Evolutionary conservation across 2,888 invertebrate species (phyloP), one percentile per base, ranked within the genome.

Genomic region (Melinopterus prodromus): DNA sequence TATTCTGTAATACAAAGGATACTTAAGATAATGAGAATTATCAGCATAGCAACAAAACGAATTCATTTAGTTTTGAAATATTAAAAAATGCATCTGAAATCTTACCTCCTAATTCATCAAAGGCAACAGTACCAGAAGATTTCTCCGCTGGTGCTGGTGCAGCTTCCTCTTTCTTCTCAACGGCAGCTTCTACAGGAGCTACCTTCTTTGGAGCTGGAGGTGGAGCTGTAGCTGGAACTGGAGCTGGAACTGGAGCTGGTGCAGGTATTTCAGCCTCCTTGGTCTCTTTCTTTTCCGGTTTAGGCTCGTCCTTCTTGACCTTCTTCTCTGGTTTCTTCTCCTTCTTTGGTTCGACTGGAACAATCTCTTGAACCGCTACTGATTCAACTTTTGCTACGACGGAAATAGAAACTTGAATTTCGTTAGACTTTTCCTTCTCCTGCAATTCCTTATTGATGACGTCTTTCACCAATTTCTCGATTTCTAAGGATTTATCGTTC

Each of bases 21-120:
- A 26, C 26, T 26, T 26, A 26, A 26, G 26, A 26, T 26, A 26
- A 26, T 26, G 26, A 26, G 7, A 53, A 53, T 12, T 9, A 53
- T 53, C 53, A 53, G 53, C 53, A 53, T 53, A 53, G 53, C 12
- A 53, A 53, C 53, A 53, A 53, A 53, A 53, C 12, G 0, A 53
- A 53, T 9, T 1, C 12, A 53, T 4, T 53, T n/a, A n/a, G 12
- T 53, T 53, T 53, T 53, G 12, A 53, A 53, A 53, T 53, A 53
- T 53, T 12, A 35, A 72, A 72, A 72, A 69, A 38, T 76, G 74
- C 26, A 2, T 26, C 3, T 2, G 26, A 26, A 26, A 16, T 81
- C 86, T 88, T 89, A 92, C 92, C 92, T 87, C 92, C 92, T 81
- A 92, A 87, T 88, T 92, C 92, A 86, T 93, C 92, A 85, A 92